Conservation (phyloP, 64 coral and sea anemone genomes). For the Pachyseris speciosa region DNA sequence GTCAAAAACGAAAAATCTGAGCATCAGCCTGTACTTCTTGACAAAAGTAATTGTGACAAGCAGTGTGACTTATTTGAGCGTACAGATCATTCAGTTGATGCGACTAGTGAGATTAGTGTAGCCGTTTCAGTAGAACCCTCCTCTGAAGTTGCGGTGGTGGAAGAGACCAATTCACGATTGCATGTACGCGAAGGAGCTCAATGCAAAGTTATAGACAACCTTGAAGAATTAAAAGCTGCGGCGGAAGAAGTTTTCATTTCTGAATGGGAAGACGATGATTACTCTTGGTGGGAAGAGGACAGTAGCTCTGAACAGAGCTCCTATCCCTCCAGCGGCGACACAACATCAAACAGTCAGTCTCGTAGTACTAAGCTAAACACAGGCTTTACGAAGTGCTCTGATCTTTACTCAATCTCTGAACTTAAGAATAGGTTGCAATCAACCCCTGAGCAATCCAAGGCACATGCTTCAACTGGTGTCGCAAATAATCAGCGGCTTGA, state of each 20-base stretch:
- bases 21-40: too few relatives aligned
- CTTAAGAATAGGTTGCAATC: not conserved
- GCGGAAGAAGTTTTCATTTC: constrained; percentile 48
- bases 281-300: not conserved
- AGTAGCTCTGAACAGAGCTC: constrained; percentile 1
- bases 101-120: not conserved
- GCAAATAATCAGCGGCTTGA: not conserved
- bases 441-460: not conserved
- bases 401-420: not conserved
- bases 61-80: not conserved
- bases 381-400: constrained; percentile 24
- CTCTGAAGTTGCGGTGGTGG: not conserved
- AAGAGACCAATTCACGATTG: not conserved
- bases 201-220: not conserved
- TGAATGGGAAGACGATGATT: constrained; percentile 31
- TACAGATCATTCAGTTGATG: not conserved
- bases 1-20: not conserved
- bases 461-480: not conserved
- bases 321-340: not conserved
- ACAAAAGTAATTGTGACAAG: not conserved
- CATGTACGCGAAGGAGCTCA: not conserved
- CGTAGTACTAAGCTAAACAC: not conserved
- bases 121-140: not conserved
- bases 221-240: constrained; percentile 60
- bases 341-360: constrained; percentile 7